Conservation (phyloP, 2,113 vertebrate species). For the Saguinus midas region DNA sequence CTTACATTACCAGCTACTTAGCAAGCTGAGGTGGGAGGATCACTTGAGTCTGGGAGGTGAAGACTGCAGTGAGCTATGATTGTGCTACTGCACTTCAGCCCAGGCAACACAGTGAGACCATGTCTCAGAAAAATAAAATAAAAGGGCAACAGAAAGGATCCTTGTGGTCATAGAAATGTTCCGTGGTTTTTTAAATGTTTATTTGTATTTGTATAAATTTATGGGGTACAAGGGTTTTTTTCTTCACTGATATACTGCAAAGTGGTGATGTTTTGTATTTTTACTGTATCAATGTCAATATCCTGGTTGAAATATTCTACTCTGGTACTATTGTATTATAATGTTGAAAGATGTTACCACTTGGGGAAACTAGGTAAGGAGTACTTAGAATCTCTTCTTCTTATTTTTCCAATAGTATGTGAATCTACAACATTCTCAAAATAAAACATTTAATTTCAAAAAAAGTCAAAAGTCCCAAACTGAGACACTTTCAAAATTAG, state of each 20-base stretch:
- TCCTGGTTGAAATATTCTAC: background rate
- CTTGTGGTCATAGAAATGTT: background rate
- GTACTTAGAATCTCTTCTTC: background rate
- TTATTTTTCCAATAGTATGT: background rate
- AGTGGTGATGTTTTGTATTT: background rate
- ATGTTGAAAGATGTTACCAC: background rate
- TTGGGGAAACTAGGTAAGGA: background rate
- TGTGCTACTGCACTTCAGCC: no score
- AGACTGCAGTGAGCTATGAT: no score
- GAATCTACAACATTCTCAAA: background rate
- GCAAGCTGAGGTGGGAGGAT: no score
- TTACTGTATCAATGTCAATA: background rate
- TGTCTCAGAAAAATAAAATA: background rate
- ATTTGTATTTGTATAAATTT: no score
- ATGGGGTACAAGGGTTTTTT: no score
- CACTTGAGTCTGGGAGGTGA: no score
- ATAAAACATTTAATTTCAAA: background rate
- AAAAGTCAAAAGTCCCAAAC: background rate
- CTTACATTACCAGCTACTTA: no score
- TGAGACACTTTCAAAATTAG: background rate
- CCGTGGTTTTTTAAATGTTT: no score
- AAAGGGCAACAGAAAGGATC: background rate
- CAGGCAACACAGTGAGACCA: no score
- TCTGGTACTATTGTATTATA: background rate
- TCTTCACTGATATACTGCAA: no score